Percentiles rank a stretch among this genome's conserved stretches.
phyloP scores from a whole-genome alignment of 2,888 invertebrate genomes.

The Xestia rhomboidea region DNA sequence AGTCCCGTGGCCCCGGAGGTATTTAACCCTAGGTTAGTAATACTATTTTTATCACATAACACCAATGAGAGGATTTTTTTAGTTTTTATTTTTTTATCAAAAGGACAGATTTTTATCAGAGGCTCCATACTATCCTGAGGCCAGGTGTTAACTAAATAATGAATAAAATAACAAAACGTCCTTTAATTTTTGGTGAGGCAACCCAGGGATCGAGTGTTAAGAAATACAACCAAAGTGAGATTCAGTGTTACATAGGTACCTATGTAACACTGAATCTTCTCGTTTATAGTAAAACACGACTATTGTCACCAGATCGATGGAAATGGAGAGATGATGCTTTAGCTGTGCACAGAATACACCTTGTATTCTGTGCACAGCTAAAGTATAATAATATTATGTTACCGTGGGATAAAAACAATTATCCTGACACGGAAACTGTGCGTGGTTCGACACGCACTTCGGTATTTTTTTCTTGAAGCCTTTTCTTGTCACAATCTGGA shows the following conservation, averaged over 20 bases:
- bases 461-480: neutral
- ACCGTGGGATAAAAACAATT: neutral
- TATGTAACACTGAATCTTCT: too few species aligned
- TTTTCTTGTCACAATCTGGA: neutral
- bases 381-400: neutral
- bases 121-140: neutral
- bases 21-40: constrained; percentile 16
- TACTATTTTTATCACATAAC: neutral
- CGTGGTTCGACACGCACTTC: neutral
- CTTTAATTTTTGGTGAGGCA: neutral
- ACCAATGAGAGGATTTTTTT: neutral
- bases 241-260: neutral
- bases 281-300: too few species aligned
- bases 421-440: neutral
- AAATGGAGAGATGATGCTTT: neutral
- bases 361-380: neutral
- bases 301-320: neutral
- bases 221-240: neutral
- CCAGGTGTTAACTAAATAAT: neutral
- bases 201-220: neutral
- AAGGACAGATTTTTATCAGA: too few species aligned
- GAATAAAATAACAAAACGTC: neutral
- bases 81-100: neutral
- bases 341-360: too few species aligned
- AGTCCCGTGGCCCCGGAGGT: too few species aligned